Evolutionary conservation across 2,888 invertebrate genomes (phyloP).

Genomic region (Maniola hyperantus): DNA sequence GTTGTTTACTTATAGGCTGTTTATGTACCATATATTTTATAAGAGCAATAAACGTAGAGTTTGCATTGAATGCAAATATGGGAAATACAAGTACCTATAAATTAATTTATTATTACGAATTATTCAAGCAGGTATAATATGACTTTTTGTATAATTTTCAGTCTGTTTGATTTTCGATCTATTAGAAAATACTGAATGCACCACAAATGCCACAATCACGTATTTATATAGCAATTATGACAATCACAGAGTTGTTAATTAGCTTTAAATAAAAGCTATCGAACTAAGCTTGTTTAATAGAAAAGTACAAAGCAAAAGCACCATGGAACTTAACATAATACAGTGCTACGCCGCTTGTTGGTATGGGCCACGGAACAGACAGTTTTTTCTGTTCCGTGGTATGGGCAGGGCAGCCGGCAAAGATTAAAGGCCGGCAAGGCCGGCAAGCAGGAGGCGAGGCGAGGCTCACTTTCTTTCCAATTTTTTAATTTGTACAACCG

Average conservation of each 20-base stretch:
- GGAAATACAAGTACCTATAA: not conserved
- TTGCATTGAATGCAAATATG: not conserved
- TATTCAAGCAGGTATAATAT: too few species aligned
- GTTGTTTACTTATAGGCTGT: constrained; percentile 3
- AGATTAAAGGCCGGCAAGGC: too few species aligned
- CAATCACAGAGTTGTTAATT: not conserved
- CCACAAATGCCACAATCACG: constrained; percentile 6
- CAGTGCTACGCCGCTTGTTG: too few species aligned
- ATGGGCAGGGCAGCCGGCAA: too few species aligned
- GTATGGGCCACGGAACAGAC: too few species aligned
- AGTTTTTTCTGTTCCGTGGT: too few species aligned
- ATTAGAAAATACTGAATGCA: not conserved
- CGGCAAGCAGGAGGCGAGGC: too few species aligned
- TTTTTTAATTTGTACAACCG: too few species aligned
- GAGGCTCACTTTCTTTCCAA: too few species aligned
- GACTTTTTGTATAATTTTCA: not conserved
- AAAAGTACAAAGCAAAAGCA: constrained; percentile 2
- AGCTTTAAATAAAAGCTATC: not conserved
- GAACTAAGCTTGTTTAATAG: too few species aligned
- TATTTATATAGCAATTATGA: not conserved
- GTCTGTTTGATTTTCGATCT: not conserved
- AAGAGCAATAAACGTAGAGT: not conserved
- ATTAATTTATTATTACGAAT: too few species aligned
- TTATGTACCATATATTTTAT: not conserved
- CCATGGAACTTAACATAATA: not conserved